Conservation (phyloP, 1,140 invertebrate genomes). For the Papilio helenus region DNA sequence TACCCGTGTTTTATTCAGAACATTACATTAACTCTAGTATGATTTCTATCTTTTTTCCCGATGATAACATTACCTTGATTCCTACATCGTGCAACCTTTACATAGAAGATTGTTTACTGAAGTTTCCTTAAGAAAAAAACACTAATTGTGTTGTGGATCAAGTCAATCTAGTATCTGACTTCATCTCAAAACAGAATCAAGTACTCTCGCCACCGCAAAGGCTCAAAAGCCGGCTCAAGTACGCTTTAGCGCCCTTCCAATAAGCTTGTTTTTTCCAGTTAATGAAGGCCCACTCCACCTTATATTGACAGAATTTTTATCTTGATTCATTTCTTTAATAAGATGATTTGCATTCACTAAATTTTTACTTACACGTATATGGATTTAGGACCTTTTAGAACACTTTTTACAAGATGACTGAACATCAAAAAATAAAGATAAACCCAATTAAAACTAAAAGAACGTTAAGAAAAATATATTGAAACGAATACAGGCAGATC, state of each 20-base stretch:
- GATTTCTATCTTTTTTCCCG: too few species aligned
- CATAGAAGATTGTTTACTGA: too few species aligned
- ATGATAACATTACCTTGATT: too few species aligned
- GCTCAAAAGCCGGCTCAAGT: slow-evolving; percentile 31
- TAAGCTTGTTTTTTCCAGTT: slow-evolving; percentile 37
- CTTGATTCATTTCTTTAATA: slow-evolving; percentile 7
- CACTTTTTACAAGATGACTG: neutral
- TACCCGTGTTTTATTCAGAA: too few species aligned
- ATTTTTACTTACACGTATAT: too few species aligned
- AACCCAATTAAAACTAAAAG: neutral
- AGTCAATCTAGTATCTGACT: slow-evolving; percentile 18
- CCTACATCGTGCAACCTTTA: too few species aligned
- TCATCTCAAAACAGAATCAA: slow-evolving; percentile 37
- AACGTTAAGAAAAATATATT: slow-evolving; percentile 26
- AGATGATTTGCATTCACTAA: neutral
- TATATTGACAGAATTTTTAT: slow-evolving; percentile 25
- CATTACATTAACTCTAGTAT: too few species aligned
- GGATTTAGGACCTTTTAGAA: too few species aligned
- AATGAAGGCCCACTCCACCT: slow-evolving; percentile 30
- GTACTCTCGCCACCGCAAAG: slow-evolving; percentile 4
- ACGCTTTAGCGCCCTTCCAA: slow-evolving; percentile 31
- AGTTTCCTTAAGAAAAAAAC: neutral
- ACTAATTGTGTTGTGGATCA: neutral
- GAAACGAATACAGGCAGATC: slow-evolving; percentile 43
- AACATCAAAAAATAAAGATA: neutral